Percentiles rank a stretch among this genome's conserved stretches.
Evolutionary conservation across 2,888 invertebrate species (phyloP).

Genomic region (Eulithis prunata): DNA sequence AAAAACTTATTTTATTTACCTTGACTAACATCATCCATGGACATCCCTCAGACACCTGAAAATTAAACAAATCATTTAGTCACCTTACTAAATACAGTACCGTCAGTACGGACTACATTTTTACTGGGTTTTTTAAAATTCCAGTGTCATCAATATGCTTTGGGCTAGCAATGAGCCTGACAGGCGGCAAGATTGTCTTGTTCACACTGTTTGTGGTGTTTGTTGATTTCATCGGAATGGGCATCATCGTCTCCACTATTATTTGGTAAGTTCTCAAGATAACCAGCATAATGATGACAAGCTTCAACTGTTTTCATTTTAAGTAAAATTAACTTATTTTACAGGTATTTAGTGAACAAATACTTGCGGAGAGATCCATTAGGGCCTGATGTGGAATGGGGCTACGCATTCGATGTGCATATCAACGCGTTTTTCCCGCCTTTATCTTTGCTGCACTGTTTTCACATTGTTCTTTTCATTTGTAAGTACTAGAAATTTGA

Average conservation of each 20-base stretch:
- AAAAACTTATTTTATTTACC: no score
- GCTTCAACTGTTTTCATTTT: not conserved
- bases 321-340: not conserved
- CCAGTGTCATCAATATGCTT: constrained; percentile 96
- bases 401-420: constrained; percentile 99
- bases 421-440: constrained; percentile 99
- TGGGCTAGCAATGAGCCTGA: constrained; percentile 90
- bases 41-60: no score
- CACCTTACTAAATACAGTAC: no score
- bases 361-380: constrained; percentile 88
- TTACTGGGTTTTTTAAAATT: constrained; percentile 52
- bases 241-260: constrained; percentile 92
- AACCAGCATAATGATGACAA: not conserved
- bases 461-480: constrained; percentile 95
- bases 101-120: not conserved
- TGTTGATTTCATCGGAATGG: constrained; percentile 96
- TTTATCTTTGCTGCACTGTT: constrained; percentile 95
- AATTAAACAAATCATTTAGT: no score
- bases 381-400: constrained; percentile 95
- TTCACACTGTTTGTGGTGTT: constrained; percentile 96
- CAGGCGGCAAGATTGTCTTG: constrained; percentile 87
- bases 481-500: constrained; percentile 75
- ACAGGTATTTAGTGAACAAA: constrained; percentile 92
- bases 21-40: no score
- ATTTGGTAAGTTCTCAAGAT: constrained; percentile 88